phyloP scores from a whole-genome alignment of 2,797 vertebrate species.

The Myiotriccus ornatus region DNA sequence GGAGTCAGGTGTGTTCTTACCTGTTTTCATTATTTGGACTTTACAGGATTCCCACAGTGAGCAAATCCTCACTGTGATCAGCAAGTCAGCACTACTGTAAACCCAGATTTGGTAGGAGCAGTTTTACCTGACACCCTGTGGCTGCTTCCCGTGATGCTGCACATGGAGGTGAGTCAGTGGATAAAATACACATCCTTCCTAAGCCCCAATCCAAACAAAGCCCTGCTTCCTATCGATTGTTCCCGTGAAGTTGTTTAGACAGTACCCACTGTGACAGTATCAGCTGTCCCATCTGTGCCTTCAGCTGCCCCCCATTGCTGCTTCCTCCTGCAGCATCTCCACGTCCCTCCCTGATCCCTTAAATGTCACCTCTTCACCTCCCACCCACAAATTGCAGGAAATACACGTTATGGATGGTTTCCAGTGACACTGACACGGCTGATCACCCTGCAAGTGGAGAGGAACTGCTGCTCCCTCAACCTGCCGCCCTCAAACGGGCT shows the following conservation, averaged over 20 bases:
- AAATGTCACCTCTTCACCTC: background rate
- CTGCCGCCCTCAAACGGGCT: background rate
- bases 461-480: background rate
- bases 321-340: background rate
- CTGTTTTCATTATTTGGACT: background rate
- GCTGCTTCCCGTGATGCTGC: background rate
- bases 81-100: background rate
- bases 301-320: background rate
- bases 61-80: background rate
- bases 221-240: background rate
- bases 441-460: background rate
- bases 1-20: background rate
- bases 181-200: background rate
- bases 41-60: background rate
- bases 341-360: background rate
- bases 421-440: accelerated
- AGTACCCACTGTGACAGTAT: background rate
- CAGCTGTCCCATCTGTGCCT: background rate
- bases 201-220: background rate
- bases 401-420: background rate
- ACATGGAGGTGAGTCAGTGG: background rate
- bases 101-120: background rate
- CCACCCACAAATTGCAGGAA: background rate
- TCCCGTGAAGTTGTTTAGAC: background rate
- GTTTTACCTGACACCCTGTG: background rate